Conservation (phyloP, 30 jellyfish, hydroid and myxozoan genomes). For the Aurelia sp. region DNA sequence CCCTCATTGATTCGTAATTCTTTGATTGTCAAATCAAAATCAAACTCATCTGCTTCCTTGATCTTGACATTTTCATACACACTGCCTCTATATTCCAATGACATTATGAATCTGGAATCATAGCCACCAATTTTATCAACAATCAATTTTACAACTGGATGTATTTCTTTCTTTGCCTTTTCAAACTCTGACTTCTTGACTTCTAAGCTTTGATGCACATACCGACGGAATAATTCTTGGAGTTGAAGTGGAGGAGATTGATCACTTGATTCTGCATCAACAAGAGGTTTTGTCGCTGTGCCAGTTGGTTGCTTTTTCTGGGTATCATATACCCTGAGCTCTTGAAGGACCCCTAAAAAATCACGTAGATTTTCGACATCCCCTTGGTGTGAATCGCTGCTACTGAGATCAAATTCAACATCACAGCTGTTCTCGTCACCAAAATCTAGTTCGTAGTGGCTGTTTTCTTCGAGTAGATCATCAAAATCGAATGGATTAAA, state of each 20-base stretch:
- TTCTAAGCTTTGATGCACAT: constrained; percentile 9
- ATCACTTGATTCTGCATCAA: background rate
- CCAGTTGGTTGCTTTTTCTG: too few species aligned
- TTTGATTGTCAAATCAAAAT: constrained; percentile 26
- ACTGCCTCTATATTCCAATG: constrained; percentile 48
- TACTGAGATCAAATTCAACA: too few species aligned
- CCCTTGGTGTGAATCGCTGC: too few species aligned
- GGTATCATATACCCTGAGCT: too few species aligned
- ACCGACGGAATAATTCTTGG: constrained; percentile 4
- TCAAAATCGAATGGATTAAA: too few species aligned
- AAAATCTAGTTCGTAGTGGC: too few species aligned
- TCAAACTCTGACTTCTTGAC: constrained; percentile 4
- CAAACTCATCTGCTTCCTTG: constrained; percentile 42
- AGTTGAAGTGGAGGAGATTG: background rate
- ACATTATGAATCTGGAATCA: constrained; percentile 29
- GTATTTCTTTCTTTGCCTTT: constrained; percentile 18
- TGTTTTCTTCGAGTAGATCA: too few species aligned
- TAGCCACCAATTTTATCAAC: background rate
- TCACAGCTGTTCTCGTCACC: too few species aligned
- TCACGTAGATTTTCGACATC: too few species aligned
- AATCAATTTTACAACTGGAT: constrained; percentile 22
- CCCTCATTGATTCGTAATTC: constrained; percentile 7
- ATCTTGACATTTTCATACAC: constrained; percentile 46
- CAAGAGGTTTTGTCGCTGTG: too few species aligned
- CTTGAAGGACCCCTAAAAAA: too few species aligned